phyloP scores from a whole-genome alignment of 2,113 vertebrate species.

The Thomomys bottae region DNA sequence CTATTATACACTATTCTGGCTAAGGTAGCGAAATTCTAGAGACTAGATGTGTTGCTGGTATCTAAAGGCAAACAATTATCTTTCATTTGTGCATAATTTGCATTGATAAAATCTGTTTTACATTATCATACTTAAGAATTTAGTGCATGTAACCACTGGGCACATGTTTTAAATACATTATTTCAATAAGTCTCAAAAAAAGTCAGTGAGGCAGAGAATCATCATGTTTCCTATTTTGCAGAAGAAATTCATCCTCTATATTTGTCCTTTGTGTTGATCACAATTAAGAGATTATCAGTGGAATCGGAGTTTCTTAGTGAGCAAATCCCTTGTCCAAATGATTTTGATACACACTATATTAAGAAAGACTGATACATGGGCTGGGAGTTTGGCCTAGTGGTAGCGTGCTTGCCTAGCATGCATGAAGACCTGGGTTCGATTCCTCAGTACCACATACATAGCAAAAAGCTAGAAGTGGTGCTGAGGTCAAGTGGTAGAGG shows the following conservation, averaged over 20 bases:
- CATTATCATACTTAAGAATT: constrained; percentile 17
- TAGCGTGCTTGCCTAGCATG: too few species aligned
- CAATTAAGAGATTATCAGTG: neutral
- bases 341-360: constrained; percentile 8
- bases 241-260: neutral
- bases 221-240: neutral
- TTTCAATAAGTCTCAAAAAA: neutral
- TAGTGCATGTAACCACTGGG: constrained; percentile 5
- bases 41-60: constrained; percentile 3
- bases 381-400: too few species aligned
- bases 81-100: neutral
- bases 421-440: too few species aligned
- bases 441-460: too few species aligned
- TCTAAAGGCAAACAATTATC: constrained; percentile 32
- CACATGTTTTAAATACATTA: constrained; percentile 17
- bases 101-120: constrained; percentile 46
- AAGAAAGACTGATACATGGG: constrained; percentile 18
- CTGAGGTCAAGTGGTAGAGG: too few species aligned
- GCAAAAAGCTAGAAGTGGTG: too few species aligned
- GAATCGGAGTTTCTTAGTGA: neutral
- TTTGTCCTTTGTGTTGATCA: neutral
- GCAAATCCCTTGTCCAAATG: neutral
- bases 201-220: neutral
- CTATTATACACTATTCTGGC: constrained; percentile 9
- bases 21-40: constrained; percentile 22